Percentiles rank a stretch among this genome's conserved stretches.
phyloP scores from a whole-genome alignment of 2,888 invertebrate genomes.

The Mantis religiosa region DNA sequence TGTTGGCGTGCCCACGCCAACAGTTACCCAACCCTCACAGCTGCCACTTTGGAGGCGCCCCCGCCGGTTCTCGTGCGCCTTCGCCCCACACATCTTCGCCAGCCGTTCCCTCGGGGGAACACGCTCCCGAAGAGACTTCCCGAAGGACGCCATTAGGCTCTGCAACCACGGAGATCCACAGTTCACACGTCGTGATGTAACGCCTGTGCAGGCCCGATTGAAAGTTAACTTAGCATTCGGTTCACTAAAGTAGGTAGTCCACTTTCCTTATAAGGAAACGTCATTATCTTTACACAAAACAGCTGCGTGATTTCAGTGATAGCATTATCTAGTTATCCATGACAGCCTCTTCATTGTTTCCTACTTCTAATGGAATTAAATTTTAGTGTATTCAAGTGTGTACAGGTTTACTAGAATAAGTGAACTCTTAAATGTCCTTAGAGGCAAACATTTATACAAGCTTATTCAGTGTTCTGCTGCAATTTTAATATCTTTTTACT shows the following conservation, averaged over 20 bases:
- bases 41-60: neutral
- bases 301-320: too few relatives aligned
- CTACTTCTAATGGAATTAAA: too few relatives aligned
- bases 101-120: neutral
- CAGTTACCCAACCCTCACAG: neutral
- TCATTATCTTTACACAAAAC: neutral
- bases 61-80: neutral
- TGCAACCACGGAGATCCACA: neutral
- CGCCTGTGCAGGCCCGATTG: neutral
- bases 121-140: neutral
- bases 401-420: too few relatives aligned
- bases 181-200: neutral
- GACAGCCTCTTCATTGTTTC: neutral
- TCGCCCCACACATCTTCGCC: neutral
- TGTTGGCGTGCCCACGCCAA: neutral
- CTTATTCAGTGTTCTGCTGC: too few relatives aligned
- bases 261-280: neutral
- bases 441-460: too few relatives aligned
- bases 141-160: neutral
- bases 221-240: neutral
- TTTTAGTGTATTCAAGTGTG: too few relatives aligned
- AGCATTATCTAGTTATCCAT: too few relatives aligned
- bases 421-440: too few relatives aligned
- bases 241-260: neutral
- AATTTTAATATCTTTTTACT: too few relatives aligned